phyloP scores from a whole-genome alignment of 30 jellyfish, hydroid and myxozoan genomes.

The Chironex yamaguchii region DNA sequence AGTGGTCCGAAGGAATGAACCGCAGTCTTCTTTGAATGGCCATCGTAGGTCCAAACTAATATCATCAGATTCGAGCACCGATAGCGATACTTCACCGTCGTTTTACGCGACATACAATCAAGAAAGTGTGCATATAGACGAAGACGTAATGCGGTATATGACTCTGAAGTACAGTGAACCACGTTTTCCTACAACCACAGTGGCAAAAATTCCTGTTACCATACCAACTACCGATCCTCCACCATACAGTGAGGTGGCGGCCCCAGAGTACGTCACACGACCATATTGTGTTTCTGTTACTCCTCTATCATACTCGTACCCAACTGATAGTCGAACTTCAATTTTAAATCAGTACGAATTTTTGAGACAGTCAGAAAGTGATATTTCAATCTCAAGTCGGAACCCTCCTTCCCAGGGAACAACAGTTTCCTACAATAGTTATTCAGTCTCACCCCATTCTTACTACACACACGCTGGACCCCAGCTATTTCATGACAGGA shows the following conservation, averaged over 20 bases:
- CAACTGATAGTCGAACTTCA: background rate
- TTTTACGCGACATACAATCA: conserved; percentile 8
- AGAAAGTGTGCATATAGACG: conserved; percentile 64
- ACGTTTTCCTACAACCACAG: conserved; percentile 56
- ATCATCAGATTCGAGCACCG: background rate
- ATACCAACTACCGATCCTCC: background rate
- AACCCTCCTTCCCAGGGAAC: background rate
- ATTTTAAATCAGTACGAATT: background rate
- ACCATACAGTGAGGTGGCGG: background rate
- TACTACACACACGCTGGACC: background rate
- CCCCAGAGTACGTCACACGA: background rate
- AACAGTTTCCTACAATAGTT: background rate
- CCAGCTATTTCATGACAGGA: background rate
- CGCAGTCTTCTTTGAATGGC: background rate
- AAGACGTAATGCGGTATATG: conserved; percentile 86
- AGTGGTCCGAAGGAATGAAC: background rate
- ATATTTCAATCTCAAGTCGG: background rate
- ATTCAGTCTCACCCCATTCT: no score
- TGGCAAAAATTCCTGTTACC: background rate
- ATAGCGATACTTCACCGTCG: background rate
- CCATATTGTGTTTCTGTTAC: background rate
- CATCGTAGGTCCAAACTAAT: background rate
- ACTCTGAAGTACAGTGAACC: conserved; percentile 93
- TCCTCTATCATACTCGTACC: background rate
- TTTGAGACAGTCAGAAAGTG: background rate